These are phyloP conservation scores for Drosophila willistoni DNA, from an alignment of 1,140 invertebrate genomes.

Conservation along the genomic window DNA sequence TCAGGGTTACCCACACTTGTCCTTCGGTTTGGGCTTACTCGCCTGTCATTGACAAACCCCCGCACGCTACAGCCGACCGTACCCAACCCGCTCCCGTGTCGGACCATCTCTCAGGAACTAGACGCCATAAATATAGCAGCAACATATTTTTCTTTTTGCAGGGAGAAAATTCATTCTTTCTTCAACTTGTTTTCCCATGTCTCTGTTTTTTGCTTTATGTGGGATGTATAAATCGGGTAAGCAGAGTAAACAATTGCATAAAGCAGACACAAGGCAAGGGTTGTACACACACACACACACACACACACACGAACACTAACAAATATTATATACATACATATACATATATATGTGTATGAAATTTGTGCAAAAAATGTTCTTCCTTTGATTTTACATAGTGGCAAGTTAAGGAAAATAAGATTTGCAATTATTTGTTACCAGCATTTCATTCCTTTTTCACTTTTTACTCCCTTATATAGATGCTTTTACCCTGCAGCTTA, in stretches of 20 bases:
- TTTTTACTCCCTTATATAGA: not conserved
- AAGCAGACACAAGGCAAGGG: constrained; percentile 10
- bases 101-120: constrained; percentile 9
- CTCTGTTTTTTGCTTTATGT: constrained; percentile 5
- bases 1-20: constrained; percentile 40
- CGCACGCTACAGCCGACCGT: no score
- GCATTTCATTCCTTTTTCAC: not conserved
- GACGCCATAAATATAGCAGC: constrained; percentile 8
- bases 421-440: constrained; percentile 13
- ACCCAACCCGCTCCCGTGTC: not conserved
- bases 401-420: constrained; percentile 13
- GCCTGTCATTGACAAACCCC: constrained; percentile 12
- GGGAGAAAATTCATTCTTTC: constrained; percentile 1
- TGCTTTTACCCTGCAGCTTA: not conserved
- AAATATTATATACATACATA: not conserved
- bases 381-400: constrained; percentile 9
- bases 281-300: constrained; percentile 1
- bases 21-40: not conserved
- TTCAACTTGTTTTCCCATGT: not conserved
- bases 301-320: not conserved
- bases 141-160: constrained; percentile 11
- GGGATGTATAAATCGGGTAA: constrained; percentile 15
- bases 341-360: not conserved
- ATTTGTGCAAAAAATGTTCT: constrained; percentile 8
- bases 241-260: constrained; percentile 23